phyloP scores from a whole-genome alignment of 2,888 invertebrate species.

The Ormyrus rosae region DNA sequence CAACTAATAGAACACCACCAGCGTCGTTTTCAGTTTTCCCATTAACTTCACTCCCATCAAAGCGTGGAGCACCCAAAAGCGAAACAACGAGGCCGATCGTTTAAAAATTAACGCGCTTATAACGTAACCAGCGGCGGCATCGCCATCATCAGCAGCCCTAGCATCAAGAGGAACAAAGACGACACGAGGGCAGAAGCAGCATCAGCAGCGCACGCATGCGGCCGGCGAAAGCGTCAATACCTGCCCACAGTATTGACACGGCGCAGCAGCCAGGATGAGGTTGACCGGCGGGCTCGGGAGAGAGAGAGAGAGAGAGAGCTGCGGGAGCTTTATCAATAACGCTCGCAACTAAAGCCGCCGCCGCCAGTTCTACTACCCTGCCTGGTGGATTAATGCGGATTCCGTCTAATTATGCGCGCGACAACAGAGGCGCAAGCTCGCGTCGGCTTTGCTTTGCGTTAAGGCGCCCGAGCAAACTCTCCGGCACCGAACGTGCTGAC shows the following conservation, averaged over 20 bases:
- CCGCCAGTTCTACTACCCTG: background rate
- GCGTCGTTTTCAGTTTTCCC: too few species aligned
- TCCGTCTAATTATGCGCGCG: constrained; percentile 36
- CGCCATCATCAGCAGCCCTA: too few species aligned
- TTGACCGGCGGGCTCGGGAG: background rate
- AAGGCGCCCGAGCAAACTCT: constrained; percentile 4
- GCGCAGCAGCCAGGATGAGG: background rate
- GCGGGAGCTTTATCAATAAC: constrained; percentile 45
- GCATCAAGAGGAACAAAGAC: background rate
- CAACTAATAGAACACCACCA: too few species aligned
- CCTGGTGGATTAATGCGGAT: constrained; percentile 27
- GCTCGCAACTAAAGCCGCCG: background rate
- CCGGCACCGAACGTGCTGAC: too few species aligned
- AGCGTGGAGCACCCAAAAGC: too few species aligned
- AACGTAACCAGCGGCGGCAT: too few species aligned
- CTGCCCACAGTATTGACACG: constrained; percentile 31
- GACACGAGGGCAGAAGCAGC: background rate
- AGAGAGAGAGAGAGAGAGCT: background rate
- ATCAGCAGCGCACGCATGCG: background rate
- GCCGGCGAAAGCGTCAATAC: constrained; percentile 11
- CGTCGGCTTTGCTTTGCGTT: constrained; percentile 10
- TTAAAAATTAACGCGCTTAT: too few species aligned
- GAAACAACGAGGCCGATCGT: too few species aligned
- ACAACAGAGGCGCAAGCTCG: background rate
- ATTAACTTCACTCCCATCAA: too few species aligned